Evolutionary conservation across 1,140 invertebrate genomes (phyloP), one percentile per base, ranked within the genome.

Genomic region (Zaprionus capensis): DNA sequence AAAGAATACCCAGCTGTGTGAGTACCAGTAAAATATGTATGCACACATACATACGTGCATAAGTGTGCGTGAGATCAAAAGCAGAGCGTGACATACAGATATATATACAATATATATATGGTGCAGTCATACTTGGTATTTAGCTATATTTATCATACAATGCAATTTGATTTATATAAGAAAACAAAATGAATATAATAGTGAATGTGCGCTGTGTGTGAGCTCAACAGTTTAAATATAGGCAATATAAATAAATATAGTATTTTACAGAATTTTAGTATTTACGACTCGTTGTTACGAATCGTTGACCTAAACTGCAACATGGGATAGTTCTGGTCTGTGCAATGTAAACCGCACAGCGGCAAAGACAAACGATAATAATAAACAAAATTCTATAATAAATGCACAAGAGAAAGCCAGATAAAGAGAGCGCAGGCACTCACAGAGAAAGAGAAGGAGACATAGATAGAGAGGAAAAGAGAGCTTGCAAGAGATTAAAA

Each of bases 321-420:
- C 55, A 57, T 12, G 22, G 41, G 62, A 38, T 14, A 74, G 61
- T 58, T 49, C 26, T 62, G 26, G 20, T 17, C 28, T 15, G 24
- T 71, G 59, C 41, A 53, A 11, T 17, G 22, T 17, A 28, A 71
- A 24, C 44, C 17, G 36, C 26, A 9, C 51, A 57, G 38, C 46
- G 44, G 7, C 44, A n/a, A 46, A 46, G 20, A 12, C 46, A 59
- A 59, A 57, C 41, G 28, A 31, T 34, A 63, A 73, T 62, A 69
- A 70, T 74, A 63, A 69, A 61, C 71, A 73, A 55, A 67, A 68
- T 73, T 12, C 49, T 68, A 61, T 68, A 44, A 38, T 46, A 74
- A 63, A 20, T 36, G 38, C 53, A 59, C 62, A 78, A 62, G 24
- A 55, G 49, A 49, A 46, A 69, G 63, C 44, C 26, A 66, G 17